Percentiles rank a stretch among this genome's conserved stretches.
Evolutionary conservation across 2,113 vertebrate genomes (phyloP).

Genomic region (Aleadryas rufinucha): DNA sequence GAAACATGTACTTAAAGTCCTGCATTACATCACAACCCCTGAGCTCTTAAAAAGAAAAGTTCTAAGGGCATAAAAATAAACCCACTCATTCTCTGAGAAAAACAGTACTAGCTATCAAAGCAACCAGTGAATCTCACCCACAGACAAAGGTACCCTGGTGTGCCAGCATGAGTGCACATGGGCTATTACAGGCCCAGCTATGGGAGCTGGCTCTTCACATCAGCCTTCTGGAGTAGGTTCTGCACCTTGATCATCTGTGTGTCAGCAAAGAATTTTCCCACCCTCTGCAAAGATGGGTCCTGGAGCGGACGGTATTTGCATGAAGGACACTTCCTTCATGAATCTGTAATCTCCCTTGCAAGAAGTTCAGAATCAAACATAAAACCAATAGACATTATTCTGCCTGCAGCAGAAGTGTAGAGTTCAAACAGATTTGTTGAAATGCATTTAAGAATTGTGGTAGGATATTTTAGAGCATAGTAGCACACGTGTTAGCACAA

Average conservation of each 20-base stretch:
- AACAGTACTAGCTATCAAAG: not conserved
- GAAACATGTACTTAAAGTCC: not conserved
- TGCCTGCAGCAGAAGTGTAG: not conserved
- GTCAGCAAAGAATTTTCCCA: not conserved
- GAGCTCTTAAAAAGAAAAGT: not conserved
- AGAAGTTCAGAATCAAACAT: not conserved
- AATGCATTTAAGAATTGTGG: constrained; percentile 15
- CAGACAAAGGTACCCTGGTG: rapidly evolving
- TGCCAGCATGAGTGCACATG: rapidly evolving
- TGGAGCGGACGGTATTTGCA: not conserved
- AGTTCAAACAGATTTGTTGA: constrained; percentile 42
- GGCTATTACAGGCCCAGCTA: not conserved
- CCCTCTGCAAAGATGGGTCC: not conserved
- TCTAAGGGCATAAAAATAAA: not conserved
- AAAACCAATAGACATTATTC: constrained; percentile 2
- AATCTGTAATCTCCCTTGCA: not conserved
- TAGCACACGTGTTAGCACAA: not conserved
- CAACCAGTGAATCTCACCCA: too few relatives aligned
- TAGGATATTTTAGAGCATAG: constrained; percentile 1
- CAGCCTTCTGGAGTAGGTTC: not conserved
- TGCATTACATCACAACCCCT: not conserved
- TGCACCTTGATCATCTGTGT: not conserved
- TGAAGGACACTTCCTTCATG: not conserved
- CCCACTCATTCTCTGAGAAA: not conserved
- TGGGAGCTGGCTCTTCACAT: not conserved